Conservation (phyloP, 2,888 invertebrate species). For the Melanotus villosus region DNA sequence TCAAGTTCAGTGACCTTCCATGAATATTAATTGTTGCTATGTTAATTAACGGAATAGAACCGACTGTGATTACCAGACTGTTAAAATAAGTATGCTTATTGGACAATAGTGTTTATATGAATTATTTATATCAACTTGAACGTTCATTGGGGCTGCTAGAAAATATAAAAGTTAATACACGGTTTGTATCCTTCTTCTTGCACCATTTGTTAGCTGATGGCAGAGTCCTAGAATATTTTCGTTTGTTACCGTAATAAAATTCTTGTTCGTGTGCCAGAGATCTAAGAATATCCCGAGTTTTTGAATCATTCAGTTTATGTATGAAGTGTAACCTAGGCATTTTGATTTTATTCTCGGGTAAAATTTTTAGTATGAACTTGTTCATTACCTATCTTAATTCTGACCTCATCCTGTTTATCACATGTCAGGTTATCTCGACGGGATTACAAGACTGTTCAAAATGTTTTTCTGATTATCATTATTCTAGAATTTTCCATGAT, state of each 20-base stretch:
- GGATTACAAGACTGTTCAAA: background rate
- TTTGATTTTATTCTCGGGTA: no score
- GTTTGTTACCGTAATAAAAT: slow-evolving; percentile 48
- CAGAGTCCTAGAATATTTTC: slow-evolving; percentile 26
- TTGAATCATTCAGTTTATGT: slow-evolving; percentile 38
- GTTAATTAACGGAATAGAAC: slow-evolving; percentile 23
- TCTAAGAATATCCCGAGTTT: slow-evolving; percentile 46
- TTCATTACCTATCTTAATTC: slow-evolving; percentile 2
- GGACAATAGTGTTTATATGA: slow-evolving; percentile 13
- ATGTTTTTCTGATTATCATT: background rate
- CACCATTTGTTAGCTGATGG: no score
- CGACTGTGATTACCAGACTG: slow-evolving; percentile 35
- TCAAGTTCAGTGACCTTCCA: slow-evolving; percentile 42
- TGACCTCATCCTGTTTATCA: slow-evolving; percentile 29
- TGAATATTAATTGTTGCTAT: slow-evolving; percentile 38
- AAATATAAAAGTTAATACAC: background rate
- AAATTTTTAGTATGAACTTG: no score
- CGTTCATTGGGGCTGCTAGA: no score
- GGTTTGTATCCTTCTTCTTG: no score
- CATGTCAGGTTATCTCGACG: slow-evolving; percentile 7
- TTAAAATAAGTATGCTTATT: slow-evolving; percentile 32
- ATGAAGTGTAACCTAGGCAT: slow-evolving; percentile 23
- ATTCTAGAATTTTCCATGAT: background rate
- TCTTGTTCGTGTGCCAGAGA: slow-evolving; percentile 48
- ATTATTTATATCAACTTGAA: slow-evolving; percentile 8